phyloP scores from a whole-genome alignment of 2,888 invertebrate genomes.

The Mythimna pallens region DNA sequence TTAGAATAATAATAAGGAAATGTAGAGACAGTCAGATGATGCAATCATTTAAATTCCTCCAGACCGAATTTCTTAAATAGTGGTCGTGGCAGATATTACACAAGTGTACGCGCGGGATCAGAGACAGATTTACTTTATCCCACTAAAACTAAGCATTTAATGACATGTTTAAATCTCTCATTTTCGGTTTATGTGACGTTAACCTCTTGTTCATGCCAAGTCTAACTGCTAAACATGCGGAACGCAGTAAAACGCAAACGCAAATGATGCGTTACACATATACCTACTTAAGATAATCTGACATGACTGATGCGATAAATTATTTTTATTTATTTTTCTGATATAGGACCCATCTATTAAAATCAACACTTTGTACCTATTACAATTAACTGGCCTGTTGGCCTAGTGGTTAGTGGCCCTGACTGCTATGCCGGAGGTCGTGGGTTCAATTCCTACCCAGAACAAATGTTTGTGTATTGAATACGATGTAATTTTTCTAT shows the following conservation, averaged over 20 bases:
- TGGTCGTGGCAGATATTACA: background rate
- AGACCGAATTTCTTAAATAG: background rate
- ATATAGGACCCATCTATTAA: too few species aligned
- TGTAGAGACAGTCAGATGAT: too few species aligned
- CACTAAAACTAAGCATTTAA: background rate
- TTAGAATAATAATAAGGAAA: too few species aligned
- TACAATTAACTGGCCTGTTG: too few species aligned
- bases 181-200: conserved; percentile 21
- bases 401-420: too few species aligned
- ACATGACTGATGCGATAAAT: too few species aligned
- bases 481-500: too few species aligned
- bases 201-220: conserved; percentile 39
- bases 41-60: background rate
- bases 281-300: background rate
- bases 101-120: background rate
- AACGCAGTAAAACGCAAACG: conserved; percentile 24
- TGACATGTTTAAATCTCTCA: background rate
- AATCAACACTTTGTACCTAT: too few species aligned
- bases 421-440: too few species aligned
- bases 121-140: background rate
- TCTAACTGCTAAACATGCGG: conserved; percentile 14
- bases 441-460: too few species aligned
- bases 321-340: too few species aligned
- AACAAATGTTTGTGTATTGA: too few species aligned
- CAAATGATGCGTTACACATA: conserved; percentile 25